phyloP scores from a whole-genome alignment of 1,140 invertebrate species.

The Eupristina koningsbergeri region DNA sequence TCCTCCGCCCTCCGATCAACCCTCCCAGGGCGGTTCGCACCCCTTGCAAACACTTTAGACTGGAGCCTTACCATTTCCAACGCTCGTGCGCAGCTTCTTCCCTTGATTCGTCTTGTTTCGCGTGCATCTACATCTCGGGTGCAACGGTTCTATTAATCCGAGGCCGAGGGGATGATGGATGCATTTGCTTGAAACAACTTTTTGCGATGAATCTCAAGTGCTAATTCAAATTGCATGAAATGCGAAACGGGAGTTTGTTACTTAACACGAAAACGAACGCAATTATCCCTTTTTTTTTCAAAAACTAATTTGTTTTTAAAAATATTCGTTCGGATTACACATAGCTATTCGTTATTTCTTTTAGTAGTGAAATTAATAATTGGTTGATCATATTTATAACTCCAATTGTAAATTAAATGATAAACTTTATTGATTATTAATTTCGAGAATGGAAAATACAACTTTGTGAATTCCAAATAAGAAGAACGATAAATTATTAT shows the following conservation, averaged over 20 bases:
- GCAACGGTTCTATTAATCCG: background rate
- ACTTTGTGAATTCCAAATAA: background rate
- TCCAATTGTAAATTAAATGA: too few relatives aligned
- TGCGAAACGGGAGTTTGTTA: background rate
- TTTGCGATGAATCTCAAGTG: background rate
- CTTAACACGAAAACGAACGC: background rate
- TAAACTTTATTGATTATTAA: background rate
- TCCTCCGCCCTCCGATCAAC: constrained; percentile 30
- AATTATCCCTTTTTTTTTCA: background rate
- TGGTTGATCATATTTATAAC: too few relatives aligned
- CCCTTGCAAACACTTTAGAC: background rate
- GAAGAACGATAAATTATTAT: background rate
- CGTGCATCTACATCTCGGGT: background rate
- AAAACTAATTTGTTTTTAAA: too few relatives aligned
- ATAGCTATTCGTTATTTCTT: too few relatives aligned
- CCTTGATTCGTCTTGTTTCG: too few relatives aligned
- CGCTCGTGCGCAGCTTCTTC: background rate
- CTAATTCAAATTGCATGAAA: too few relatives aligned
- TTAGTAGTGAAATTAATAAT: too few relatives aligned
- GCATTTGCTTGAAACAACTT: background rate
- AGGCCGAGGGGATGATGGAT: background rate
- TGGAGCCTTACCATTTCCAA: background rate
- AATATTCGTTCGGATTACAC: too few relatives aligned
- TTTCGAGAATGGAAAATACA: background rate
- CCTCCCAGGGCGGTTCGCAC: constrained; percentile 8